Percentiles rank a stretch among this genome's conserved stretches.
Conservation (phyloP, 2,797 vertebrate species). For the Melanotaenia trifasciata region DNA sequence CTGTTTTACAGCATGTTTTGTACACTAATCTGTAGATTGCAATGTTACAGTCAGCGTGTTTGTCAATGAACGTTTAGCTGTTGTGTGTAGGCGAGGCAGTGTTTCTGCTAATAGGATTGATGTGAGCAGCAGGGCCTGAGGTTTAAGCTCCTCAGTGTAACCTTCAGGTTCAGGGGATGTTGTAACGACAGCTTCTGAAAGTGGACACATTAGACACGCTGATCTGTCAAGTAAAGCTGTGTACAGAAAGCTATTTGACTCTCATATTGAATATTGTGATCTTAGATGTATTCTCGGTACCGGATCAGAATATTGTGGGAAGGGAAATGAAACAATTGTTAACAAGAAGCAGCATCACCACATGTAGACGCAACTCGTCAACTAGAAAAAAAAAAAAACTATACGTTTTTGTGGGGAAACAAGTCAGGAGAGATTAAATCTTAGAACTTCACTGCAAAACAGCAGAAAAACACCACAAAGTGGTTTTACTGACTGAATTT, state of each 20-base stretch:
- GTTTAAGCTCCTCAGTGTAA: slow-evolving; percentile 61
- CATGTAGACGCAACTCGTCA: background rate
- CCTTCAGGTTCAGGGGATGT: slow-evolving; percentile 46
- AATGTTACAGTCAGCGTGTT: background rate
- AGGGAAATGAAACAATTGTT: slow-evolving; percentile 8
- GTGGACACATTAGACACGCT: background rate
- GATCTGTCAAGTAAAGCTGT: background rate
- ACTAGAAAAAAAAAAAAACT: background rate
- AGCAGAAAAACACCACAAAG: background rate
- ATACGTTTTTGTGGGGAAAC: background rate
- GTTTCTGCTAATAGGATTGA: slow-evolving; percentile 65
- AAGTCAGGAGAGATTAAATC: slow-evolving; percentile 4
- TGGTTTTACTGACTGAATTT: slow-evolving; percentile 28
- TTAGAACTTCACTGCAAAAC: background rate
- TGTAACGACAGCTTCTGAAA: background rate
- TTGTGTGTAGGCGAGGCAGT: slow-evolving; percentile 8
- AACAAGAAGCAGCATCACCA: background rate
- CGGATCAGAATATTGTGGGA: background rate
- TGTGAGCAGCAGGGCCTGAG: slow-evolving; percentile 37
- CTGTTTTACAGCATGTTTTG: too few species aligned
- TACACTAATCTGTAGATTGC: background rate
- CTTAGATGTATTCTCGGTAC: background rate
- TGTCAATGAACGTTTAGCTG: slow-evolving; percentile 18
- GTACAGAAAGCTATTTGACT: background rate
- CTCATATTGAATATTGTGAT: background rate